These are phyloP conservation scores for Dryococelus australis DNA, from an alignment of 2,888 invertebrate species.

Conservation along the genomic window DNA sequence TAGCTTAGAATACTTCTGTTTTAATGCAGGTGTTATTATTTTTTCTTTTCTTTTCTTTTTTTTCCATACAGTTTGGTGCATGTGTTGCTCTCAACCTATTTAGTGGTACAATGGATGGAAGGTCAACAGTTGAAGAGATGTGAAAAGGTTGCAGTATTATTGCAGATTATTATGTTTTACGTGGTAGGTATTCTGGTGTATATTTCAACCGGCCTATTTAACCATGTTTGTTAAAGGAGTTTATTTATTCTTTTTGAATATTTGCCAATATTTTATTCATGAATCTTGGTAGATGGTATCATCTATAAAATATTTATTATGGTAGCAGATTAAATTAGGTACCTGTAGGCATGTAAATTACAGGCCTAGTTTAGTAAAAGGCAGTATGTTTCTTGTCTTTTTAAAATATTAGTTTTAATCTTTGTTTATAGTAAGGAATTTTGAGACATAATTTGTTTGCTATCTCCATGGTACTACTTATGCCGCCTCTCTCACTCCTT, in stretches of 20 bases:
- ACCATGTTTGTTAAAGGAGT: not conserved
- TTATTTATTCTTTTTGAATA: not conserved
- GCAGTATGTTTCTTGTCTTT: no score
- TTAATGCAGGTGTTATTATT: not conserved
- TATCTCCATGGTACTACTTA: no score
- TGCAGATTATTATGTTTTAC: not conserved
- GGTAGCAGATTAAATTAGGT: not conserved
- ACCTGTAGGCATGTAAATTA: not conserved
- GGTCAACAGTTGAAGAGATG: not conserved
- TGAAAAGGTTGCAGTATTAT: not conserved
- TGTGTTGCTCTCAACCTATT: not conserved
- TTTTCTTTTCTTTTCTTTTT: no score
- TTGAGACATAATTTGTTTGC: no score
- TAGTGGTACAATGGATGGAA: not conserved
- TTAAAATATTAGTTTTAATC: no score
- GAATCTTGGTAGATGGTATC: not conserved
- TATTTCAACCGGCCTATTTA: not conserved
- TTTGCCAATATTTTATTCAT: not conserved
- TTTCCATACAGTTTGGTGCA: not conserved
- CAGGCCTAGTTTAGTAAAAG: no score
- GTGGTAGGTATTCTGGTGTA: not conserved
- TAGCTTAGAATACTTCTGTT: no score
- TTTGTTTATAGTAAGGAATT: no score
- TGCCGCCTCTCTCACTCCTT: no score
- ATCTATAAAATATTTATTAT: not conserved